phyloP scores from a whole-genome alignment of 2,113 vertebrate species.

The Scopus umbretta region DNA sequence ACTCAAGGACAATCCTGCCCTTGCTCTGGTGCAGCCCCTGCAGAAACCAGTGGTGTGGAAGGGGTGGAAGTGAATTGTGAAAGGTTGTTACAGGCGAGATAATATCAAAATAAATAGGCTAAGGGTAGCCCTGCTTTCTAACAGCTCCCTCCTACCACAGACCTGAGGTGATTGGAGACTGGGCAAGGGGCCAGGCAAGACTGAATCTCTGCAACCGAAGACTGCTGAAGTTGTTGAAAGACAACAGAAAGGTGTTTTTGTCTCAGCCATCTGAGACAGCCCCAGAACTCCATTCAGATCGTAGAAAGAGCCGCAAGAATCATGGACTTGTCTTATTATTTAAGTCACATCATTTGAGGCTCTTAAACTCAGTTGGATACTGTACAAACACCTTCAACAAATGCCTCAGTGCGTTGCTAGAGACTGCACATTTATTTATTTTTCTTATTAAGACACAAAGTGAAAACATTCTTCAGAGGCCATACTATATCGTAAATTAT shows the following conservation, averaged over 20 bases:
- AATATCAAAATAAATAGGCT: background rate
- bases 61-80: background rate
- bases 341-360: background rate
- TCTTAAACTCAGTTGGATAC: background rate
- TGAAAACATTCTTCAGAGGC: conserved; percentile 2
- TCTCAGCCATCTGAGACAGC: background rate
- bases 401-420: background rate
- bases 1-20: background rate
- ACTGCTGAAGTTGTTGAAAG: background rate
- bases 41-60: background rate
- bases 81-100: background rate
- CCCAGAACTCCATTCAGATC: background rate
- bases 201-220: background rate
- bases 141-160: background rate
- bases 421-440: background rate
- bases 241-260: background rate
- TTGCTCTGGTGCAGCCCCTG: background rate
- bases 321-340: background rate
- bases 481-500: background rate
- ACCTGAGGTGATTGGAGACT: background rate
- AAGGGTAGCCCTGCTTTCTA: background rate
- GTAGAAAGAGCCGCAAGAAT: background rate
- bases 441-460: background rate
- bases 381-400: background rate
- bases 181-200: background rate